These are phyloP conservation scores for Lepidocolaptes lacrymiger DNA, from an alignment of 2,797 vertebrate genomes.

Conservation along the genomic window DNA sequence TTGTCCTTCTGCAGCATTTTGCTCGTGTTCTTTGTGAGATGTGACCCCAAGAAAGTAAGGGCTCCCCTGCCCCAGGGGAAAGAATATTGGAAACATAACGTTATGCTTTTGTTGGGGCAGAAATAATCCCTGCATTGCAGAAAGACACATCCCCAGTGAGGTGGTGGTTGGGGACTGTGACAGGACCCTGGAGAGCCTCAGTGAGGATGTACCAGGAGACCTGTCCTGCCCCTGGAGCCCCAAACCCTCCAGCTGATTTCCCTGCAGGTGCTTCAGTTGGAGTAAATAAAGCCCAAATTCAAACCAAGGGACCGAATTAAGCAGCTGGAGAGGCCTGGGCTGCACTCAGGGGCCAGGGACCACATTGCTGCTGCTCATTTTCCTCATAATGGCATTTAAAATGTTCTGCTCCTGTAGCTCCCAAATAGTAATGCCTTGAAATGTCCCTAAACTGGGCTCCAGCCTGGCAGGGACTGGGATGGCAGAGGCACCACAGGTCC, in stretches of 20 bases:
- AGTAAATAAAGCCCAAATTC: not conserved
- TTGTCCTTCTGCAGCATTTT: no score
- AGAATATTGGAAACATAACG: not conserved
- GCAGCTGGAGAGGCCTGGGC: not conserved
- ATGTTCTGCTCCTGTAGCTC: not conserved
- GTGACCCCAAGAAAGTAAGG: not conserved
- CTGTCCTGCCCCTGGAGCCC: not conserved
- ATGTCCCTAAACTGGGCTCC: not conserved
- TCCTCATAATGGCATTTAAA: not conserved
- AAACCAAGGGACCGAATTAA: not conserved
- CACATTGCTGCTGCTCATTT: not conserved
- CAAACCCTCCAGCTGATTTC: not conserved
- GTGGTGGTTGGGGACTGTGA: not conserved
- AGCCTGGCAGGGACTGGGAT: not conserved
- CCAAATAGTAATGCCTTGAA: not conserved
- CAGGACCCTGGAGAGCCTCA: not conserved
- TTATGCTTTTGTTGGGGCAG: not conserved
- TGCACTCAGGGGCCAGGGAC: no score
- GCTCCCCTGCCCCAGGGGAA: not conserved
- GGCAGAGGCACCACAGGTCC: not conserved
- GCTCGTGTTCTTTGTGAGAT: not conserved
- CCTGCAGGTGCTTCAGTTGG: not conserved
- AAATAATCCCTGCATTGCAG: not conserved
- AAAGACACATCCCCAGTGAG: not conserved
- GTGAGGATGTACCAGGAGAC: not conserved